These are phyloP conservation scores for Luffia ferchaultella DNA, from an alignment of 2,888 invertebrate genomes.

Conservation along the genomic window DNA sequence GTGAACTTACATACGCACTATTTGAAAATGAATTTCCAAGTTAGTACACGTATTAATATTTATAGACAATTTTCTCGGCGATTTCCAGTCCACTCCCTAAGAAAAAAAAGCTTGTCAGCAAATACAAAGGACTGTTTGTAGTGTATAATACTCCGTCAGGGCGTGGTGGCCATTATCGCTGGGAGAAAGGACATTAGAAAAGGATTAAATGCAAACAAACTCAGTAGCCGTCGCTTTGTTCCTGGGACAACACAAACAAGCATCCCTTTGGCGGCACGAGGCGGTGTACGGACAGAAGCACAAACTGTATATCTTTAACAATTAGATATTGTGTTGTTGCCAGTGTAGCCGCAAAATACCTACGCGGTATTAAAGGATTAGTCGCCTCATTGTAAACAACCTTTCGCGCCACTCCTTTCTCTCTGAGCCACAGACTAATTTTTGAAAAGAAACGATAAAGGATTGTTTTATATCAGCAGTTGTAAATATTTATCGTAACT, in stretches of 20 bases:
- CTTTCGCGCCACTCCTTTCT: conserved; percentile 36
- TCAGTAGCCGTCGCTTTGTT: conserved; percentile 36
- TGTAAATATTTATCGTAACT: no score
- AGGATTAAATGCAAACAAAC: conserved; percentile 58
- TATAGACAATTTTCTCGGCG: background rate
- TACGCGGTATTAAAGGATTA: conserved; percentile 53
- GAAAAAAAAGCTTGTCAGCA: background rate
- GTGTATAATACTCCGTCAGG: background rate
- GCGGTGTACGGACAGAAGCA: conserved; percentile 15
- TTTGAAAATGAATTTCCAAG: conserved; percentile 7
- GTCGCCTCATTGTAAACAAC: conserved; percentile 33
- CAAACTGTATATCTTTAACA: conserved; percentile 39
- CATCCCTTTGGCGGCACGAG: conserved; percentile 26
- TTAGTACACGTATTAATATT: conserved; percentile 6
- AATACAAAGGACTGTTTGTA: background rate
- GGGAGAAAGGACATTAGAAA: conserved; percentile 45
- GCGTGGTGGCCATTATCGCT: conserved; percentile 23
- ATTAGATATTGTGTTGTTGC: conserved; percentile 34
- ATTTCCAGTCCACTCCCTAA: background rate
- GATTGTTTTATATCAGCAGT: no score
- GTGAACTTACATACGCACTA: conserved; percentile 7
- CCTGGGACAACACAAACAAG: conserved; percentile 40
- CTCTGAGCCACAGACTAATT: conserved; percentile 3
- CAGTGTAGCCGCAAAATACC: background rate
- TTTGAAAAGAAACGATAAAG: no score